phyloP scores from a whole-genome alignment of 2,888 invertebrate genomes.

The Acleris literana region DNA sequence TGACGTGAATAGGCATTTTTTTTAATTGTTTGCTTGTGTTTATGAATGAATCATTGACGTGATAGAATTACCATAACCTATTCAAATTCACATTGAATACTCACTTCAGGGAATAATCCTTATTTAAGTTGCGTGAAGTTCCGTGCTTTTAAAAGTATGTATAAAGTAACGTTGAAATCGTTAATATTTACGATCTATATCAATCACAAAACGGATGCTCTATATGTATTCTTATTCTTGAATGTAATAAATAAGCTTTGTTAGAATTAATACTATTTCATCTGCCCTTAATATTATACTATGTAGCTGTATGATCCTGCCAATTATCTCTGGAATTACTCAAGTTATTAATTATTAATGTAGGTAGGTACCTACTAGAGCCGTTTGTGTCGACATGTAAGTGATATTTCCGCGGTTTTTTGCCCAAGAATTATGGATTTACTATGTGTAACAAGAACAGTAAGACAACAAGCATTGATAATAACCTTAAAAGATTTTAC shows the following conservation, averaged over 20 bases:
- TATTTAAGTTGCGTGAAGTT: no score
- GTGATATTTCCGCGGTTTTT: slow-evolving; percentile 30
- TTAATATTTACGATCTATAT: no score
- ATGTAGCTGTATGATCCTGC: slow-evolving; percentile 5
- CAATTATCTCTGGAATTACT: slow-evolving; percentile 12
- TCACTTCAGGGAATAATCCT: no score
- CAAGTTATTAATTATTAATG: slow-evolving; percentile 28
- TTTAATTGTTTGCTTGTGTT: neutral
- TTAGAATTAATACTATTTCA: no score
- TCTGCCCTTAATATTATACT: neutral
- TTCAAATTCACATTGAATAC: no score
- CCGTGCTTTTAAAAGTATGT: no score
- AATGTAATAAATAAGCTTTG: no score
- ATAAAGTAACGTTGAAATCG: no score
- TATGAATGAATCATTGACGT: no score
- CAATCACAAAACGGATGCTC: no score
- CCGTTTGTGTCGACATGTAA: slow-evolving; percentile 16
- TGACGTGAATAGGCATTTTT: neutral
- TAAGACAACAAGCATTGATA: slow-evolving; percentile 1
- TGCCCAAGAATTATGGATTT: slow-evolving; percentile 14
- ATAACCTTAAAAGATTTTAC: slow-evolving; percentile 14
- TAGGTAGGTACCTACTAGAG: neutral
- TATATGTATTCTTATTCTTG: no score
- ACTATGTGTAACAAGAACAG: slow-evolving; percentile 22
- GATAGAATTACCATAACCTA: no score